A percentile compares a stretch with the other conserved stretches of the same genome.
Evolutionary conservation across 2,888 invertebrate species (phyloP).

Genomic region (Pecten maximus): DNA sequence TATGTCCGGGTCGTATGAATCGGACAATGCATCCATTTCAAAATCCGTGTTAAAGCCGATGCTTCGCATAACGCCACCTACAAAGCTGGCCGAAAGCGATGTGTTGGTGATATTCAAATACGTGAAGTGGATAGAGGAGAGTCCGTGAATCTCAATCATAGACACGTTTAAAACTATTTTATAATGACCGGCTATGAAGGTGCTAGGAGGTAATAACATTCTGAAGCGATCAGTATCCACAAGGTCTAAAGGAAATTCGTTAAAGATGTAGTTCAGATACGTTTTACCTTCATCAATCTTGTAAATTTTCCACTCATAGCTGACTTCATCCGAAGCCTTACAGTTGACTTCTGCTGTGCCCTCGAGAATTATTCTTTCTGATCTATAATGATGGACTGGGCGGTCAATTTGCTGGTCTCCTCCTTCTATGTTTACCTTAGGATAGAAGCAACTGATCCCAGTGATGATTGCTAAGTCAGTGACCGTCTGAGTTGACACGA

Average conservation of each 20-base stretch:
- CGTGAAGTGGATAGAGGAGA: slow-evolving; percentile 64
- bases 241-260: slow-evolving; percentile 52
- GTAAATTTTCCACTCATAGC: slow-evolving; percentile 64
- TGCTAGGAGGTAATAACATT: slow-evolving; percentile 63
- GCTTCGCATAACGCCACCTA: slow-evolving; percentile 62
- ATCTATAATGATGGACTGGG: slow-evolving; percentile 60
- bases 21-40: slow-evolving; percentile 59
- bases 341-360: slow-evolving; percentile 69
- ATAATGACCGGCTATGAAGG: slow-evolving; percentile 63
- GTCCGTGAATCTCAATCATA: slow-evolving; percentile 67
- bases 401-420: slow-evolving; percentile 65
- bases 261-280: slow-evolving; percentile 62
- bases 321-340: slow-evolving; percentile 58
- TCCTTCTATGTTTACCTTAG: slow-evolving; percentile 66
- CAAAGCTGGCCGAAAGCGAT: slow-evolving; percentile 60
- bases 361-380: slow-evolving; percentile 65
- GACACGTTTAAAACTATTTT: slow-evolving; percentile 68
- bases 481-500: slow-evolving; percentile 61
- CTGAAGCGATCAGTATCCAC: slow-evolving; percentile 60
- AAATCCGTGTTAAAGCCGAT: slow-evolving; percentile 63
- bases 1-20: slow-evolving; percentile 67
- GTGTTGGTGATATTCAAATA: slow-evolving; percentile 63
- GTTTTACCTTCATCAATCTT: slow-evolving; percentile 60
- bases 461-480: slow-evolving; percentile 61
- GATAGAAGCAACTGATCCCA: slow-evolving; percentile 68